These are phyloP conservation scores for Bubalus kerabau DNA, from an alignment of 2,113 vertebrate genomes.

Conservation along the genomic window DNA sequence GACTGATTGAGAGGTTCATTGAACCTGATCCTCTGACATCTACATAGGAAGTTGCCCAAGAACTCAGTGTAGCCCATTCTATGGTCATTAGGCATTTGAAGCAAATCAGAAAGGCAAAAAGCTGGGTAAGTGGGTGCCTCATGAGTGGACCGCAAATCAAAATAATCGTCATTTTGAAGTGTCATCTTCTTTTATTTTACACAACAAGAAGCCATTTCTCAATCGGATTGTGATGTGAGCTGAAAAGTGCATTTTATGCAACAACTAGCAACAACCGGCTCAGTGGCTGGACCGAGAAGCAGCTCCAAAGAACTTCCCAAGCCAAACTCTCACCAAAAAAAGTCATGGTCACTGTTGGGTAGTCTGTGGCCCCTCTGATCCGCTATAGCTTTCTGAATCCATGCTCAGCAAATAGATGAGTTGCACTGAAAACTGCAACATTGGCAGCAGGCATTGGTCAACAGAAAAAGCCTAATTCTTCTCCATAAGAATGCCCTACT, in stretches of 20 bases:
- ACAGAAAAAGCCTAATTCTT: not conserved
- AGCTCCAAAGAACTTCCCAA: not conserved
- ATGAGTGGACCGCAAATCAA: not conserved
- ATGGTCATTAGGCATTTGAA: not conserved
- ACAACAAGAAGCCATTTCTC: not conserved
- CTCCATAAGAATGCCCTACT: not conserved
- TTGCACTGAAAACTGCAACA: not conserved
- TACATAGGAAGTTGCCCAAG: not conserved
- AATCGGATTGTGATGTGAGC: rapidly evolving
- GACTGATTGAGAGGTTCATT: not conserved
- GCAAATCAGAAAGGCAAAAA: not conserved
- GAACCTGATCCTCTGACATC: not conserved
- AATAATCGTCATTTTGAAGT: not conserved
- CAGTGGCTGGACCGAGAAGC: not conserved
- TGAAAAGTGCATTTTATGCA: not conserved
- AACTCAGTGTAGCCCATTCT: not conserved
- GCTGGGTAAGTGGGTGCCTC: not conserved
- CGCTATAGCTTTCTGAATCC: not conserved
- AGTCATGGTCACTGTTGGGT: not conserved
- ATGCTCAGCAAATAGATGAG: not conserved
- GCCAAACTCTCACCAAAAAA: not conserved
- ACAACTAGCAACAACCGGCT: not conserved
- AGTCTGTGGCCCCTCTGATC: not conserved
- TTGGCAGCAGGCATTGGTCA: not conserved
- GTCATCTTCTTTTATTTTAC: not conserved